Percentiles rank a stretch among this genome's conserved stretches.
Evolutionary conservation across 2,797 vertebrate species (phyloP).

Genomic region (Vipera latastei): DNA sequence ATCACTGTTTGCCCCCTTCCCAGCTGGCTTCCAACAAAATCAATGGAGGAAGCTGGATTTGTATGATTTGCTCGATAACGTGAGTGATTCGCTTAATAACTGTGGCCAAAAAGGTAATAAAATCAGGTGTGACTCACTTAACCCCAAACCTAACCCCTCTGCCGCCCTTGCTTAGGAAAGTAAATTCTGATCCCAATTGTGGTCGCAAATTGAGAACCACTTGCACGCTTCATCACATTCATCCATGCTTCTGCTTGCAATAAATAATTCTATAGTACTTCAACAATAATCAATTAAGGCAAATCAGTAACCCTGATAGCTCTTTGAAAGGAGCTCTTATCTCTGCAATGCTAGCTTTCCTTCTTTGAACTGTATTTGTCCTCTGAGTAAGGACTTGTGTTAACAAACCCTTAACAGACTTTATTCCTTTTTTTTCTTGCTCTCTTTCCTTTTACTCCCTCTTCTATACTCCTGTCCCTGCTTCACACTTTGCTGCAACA

Average conservation of each 20-base stretch:
- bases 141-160: too few species aligned
- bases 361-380: not conserved
- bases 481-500: not conserved
- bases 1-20: too few species aligned
- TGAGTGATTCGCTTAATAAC: too few species aligned
- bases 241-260: not conserved
- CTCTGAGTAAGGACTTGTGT: not conserved
- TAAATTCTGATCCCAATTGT: too few species aligned
- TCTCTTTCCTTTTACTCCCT: not conserved
- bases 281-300: not conserved
- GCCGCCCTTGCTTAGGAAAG: too few species aligned
- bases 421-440: not conserved
- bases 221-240: not conserved
- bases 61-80: too few species aligned
- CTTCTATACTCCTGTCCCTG: not conserved
- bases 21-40: too few species aligned
- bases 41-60: too few species aligned
- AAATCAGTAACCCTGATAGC: not conserved
- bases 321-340: not conserved
- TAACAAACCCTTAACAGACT: not conserved
- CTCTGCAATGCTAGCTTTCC: not conserved
- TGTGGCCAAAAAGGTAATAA: too few species aligned
- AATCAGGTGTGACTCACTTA: too few species aligned
- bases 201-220: not conserved
- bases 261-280: not conserved